Evolutionary conservation across 2,888 invertebrate genomes (phyloP).

Genomic region (Aphodius granarius): DNA sequence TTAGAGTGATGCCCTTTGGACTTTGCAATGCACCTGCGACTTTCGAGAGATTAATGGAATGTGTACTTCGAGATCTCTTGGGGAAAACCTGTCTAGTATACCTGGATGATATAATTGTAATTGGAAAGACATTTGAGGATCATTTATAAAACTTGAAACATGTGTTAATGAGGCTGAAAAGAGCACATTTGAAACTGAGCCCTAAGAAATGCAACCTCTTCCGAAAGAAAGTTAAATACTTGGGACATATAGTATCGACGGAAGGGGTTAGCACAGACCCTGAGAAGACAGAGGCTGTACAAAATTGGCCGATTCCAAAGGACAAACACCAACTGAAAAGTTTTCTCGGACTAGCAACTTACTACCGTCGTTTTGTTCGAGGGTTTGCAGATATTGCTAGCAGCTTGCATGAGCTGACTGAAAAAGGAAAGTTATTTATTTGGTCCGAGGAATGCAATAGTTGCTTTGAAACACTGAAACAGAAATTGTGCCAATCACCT

Average conservation of each 20-base stretch:
- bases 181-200: slow-evolving; percentile 10
- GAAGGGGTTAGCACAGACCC: background rate
- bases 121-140: slow-evolving; percentile 31
- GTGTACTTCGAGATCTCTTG: slow-evolving; percentile 27
- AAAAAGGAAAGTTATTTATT: background rate
- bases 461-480: background rate
- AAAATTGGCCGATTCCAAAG: background rate
- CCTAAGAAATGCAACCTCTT: slow-evolving; percentile 15
- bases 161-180: slow-evolving; percentile 10
- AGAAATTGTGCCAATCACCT: background rate
- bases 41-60: slow-evolving; percentile 37
- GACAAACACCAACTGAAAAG: slow-evolving; percentile 4
- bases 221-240: slow-evolving; percentile 5
- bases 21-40: slow-evolving; percentile 37
- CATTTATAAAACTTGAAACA: slow-evolving; percentile 19
- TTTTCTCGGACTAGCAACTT: background rate
- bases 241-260: slow-evolving; percentile 8
- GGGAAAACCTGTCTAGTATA: slow-evolving; percentile 33
- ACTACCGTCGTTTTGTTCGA: too few relatives aligned
- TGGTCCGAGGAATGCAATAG: background rate
- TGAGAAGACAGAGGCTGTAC: background rate
- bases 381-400: slow-evolving; percentile 1
- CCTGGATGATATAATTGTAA: slow-evolving; percentile 34
- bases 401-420: background rate
- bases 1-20: slow-evolving; percentile 33